Percentiles rank a stretch among this genome's conserved stretches.
phyloP scores from a whole-genome alignment of 2,797 vertebrate species.

The Poeciliopsis gracilis region DNA sequence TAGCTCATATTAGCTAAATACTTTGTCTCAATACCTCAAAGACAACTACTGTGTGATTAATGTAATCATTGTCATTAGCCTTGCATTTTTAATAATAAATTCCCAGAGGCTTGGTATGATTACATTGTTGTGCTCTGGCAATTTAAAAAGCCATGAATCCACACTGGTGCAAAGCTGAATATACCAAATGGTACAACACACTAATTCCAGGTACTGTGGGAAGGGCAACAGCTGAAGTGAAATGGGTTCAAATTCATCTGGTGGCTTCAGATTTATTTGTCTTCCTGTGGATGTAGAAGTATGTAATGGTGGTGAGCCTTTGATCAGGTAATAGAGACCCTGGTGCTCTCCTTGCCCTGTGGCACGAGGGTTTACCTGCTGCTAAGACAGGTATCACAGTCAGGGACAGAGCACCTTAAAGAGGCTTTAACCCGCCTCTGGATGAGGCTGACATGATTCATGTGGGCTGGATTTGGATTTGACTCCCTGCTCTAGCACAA shows the following conservation, averaged over 20 bases:
- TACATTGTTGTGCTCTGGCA: slow-evolving; percentile 52
- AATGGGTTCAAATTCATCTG: slow-evolving; percentile 61
- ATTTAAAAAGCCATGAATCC: slow-evolving; percentile 69
- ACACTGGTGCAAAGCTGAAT: slow-evolving; percentile 58
- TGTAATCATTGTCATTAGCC: slow-evolving; percentile 70
- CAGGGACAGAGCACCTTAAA: slow-evolving; percentile 78
- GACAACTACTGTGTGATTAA: slow-evolving; percentile 57
- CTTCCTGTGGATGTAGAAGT: slow-evolving; percentile 53
- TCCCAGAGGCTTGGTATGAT: slow-evolving; percentile 63
- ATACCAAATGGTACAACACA: slow-evolving; percentile 63
- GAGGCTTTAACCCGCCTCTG: slow-evolving; percentile 80
- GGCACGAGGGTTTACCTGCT: slow-evolving; percentile 74
- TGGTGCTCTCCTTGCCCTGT: slow-evolving; percentile 56
- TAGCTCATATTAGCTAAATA: slow-evolving; percentile 60
- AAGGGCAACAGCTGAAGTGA: slow-evolving; percentile 64
- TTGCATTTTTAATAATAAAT: slow-evolving; percentile 63
- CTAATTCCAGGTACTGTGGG: slow-evolving; percentile 69
- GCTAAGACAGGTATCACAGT: slow-evolving; percentile 81
- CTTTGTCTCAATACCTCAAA: slow-evolving; percentile 54
- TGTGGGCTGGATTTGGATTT: slow-evolving; percentile 75
- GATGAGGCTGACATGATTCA: slow-evolving; percentile 79
- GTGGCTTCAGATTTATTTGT: slow-evolving; percentile 59
- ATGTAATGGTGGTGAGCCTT: slow-evolving; percentile 57
- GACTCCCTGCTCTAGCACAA: slow-evolving; percentile 69
- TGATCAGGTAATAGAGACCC: slow-evolving; percentile 78